phyloP scores from a whole-genome alignment of 2,113 vertebrate species.

The sheep (Ovis aries) region DNA sequence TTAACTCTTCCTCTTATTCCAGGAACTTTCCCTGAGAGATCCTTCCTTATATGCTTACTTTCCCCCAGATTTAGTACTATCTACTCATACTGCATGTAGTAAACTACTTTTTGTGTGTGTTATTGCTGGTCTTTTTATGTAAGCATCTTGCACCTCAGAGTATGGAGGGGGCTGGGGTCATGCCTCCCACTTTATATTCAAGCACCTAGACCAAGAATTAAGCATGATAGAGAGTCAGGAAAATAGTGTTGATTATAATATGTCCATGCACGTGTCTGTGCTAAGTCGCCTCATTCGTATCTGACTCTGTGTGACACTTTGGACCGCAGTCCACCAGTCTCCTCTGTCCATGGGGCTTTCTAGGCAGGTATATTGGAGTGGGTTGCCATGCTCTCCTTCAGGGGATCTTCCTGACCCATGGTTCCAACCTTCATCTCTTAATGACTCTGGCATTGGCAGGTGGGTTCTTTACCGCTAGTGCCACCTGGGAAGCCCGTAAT shows the following conservation, averaged over 20 bases:
- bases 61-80: not conserved
- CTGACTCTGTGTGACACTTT: not conserved
- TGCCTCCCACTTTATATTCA: not conserved
- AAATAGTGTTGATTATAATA: not conserved
- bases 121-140: not conserved
- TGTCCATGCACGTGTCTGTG: not conserved
- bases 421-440: not conserved
- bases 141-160: not conserved
- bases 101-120: not conserved
- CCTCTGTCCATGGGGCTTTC: not conserved
- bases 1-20: not conserved
- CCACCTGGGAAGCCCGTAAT: not conserved
- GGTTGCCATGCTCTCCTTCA: not conserved
- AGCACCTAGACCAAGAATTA: not conserved
- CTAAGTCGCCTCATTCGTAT: not conserved
- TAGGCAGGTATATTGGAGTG: not conserved
- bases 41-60: not conserved
- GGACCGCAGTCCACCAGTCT: not conserved
- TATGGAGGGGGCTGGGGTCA: not conserved
- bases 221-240: not conserved
- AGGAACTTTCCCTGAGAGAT: not conserved
- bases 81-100: not conserved
- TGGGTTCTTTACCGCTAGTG: rapidly evolving
- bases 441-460: not conserved
- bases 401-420: not conserved